Evolutionary conservation across 1,140 invertebrate genomes (phyloP), one percentile per base, ranked within the genome.

Genomic region (Belonocnema kinseyi): DNA sequence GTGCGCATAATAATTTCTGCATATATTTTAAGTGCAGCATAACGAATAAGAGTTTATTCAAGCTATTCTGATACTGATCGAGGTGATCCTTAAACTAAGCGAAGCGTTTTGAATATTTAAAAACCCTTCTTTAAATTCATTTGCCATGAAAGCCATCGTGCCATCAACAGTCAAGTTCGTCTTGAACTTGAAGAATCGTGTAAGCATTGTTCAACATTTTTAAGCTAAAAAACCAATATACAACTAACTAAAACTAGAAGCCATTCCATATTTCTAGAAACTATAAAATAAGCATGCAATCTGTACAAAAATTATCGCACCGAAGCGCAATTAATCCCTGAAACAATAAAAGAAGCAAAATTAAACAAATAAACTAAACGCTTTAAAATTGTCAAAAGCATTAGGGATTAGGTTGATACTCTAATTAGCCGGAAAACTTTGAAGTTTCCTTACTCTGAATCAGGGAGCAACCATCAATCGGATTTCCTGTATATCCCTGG

Each of bases 401-500:
- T 40, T 66, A 66, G 61, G 14, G 33, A 66, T 66, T 40, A 40
- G 33, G 13, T 66, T 13, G 26, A 66, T 16, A 33, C 61, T 66
- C 33, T 40, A 66, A 21, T 46, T 40, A 66, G 40, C 61, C 40
- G 26, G 61, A 33, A 40, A 66, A 66, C 61, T 66, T 66, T 40
- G 61, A 33, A 66, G 61, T 66, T 80, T 84, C 76, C 90, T 91
- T 91, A 91, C 90, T 86, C 80, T 77, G 72, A 75, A 81, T 84
- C 66, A 85, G 74, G 17, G 82, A 85, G 86, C 93, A 94, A 84
- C 88, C 81, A 54, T 86, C 87, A 79, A 91, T 89, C 19, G 93
- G 90, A 82, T 94, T 90, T 58, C 93, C 93, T 51, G 89, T 90
- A 79, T 87, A 92, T 76, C 92, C 92, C 61, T 90, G 83, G 5